Base-by-base conservation (phyloP, 2,797 vertebrate species). In the Staurois parvus region DNA sequence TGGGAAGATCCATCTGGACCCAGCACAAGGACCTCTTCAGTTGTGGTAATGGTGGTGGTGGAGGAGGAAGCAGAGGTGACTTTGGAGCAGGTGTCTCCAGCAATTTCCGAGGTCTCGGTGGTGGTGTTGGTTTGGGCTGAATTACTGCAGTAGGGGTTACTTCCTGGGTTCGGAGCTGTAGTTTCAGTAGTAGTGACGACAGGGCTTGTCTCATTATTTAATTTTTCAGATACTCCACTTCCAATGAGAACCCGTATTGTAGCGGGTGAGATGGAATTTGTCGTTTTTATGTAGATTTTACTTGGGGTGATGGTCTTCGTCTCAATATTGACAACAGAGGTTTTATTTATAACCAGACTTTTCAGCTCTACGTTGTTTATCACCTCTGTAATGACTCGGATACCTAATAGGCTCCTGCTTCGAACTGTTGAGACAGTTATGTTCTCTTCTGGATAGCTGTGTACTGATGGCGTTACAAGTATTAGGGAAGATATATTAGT, bases 51-150 rank as follows among this genome's bases (percentile, higher is more conserved):
- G 15, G 66, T 85, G 15, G 66, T 85, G 34, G 72, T 81, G 1
- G 72, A 64, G 19, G 66, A 32, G 2, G 79, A 42, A 17, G 84
- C 32, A 56, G 79, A 81, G 24, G 70, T 68, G 8, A 76, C 40
- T 17, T 74, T 80, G 19, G 79, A 85, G 37, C 84, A 85, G 21
- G 30, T 76, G 66, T 76, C 76, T 81, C 73, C 84, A 76, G 72
- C 84, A 70, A 67, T 2, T 64, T 48, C 1, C 2, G 64, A 76
- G 24, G 73, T 70, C 66, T 81, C 72, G 21, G 79, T 76, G 17
- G 59, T 32, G 15, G 84, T 85, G 30, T 30, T 85, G 72, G 64
- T 76, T 13, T 76, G 17, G 13, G 64, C 78, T 40, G 84, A 72
- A n/a, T 32, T 26, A 56, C 78, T 81, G 56, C 84, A 85, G 37